Evolutionary conservation across 2,797 vertebrate genomes (phyloP).

Genomic region (Neosalanx taihuensis): DNA sequence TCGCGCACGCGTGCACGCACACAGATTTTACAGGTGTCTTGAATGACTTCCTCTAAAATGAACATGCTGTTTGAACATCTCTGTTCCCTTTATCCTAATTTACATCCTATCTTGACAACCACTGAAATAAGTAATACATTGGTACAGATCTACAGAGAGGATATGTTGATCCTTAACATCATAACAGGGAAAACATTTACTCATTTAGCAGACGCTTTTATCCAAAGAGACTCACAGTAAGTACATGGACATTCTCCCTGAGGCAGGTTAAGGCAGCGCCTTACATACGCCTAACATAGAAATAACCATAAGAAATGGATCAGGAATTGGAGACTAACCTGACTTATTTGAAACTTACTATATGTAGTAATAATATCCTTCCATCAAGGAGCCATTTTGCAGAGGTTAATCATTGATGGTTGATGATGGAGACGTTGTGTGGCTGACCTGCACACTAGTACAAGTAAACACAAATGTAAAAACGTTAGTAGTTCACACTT

Average conservation of each 20-base stretch:
- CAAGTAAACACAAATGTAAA: conserved; percentile 34
- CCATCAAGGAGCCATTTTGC: conserved; percentile 62
- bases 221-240: too few relatives aligned
- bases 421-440: conserved; percentile 36
- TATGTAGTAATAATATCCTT: neutral
- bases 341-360: neutral
- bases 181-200: neutral
- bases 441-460: conserved; percentile 58
- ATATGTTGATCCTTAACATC: neutral
- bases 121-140: neutral
- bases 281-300: neutral
- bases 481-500: conserved; percentile 61
- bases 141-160: neutral
- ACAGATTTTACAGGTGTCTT: neutral
- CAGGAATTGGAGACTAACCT: too few relatives aligned
- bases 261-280: too few relatives aligned
- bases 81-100: too few relatives aligned
- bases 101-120: too few relatives aligned
- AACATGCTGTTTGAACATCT: too few relatives aligned
- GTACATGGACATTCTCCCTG: too few relatives aligned
- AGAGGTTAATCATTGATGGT: conserved; percentile 63
- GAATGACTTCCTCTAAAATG: too few relatives aligned
- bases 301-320: neutral
- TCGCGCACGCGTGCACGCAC: conserved; percentile 6
- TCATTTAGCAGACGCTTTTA: too few relatives aligned